Conservation (phyloP, 1,140 invertebrate genomes). For the Scylla paramamosain region DNA sequence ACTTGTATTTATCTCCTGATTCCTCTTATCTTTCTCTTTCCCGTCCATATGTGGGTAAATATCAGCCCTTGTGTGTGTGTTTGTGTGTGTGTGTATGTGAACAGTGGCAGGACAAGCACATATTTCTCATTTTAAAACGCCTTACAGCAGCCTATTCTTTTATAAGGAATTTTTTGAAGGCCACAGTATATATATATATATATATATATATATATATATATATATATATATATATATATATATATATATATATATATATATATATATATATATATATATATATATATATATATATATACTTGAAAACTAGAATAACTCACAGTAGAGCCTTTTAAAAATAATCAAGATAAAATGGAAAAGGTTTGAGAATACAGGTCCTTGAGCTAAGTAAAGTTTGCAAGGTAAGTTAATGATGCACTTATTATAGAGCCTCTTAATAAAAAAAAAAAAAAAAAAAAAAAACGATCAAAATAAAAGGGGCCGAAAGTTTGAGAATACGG, state of each 20-base stretch:
- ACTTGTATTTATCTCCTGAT: not conserved
- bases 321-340: not conserved
- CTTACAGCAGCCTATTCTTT: not conserved
- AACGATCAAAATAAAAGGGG: not conserved
- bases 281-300: not conserved
- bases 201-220: conserved; percentile 39
- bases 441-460: not conserved
- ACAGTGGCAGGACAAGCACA: not conserved
- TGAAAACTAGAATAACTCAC: not conserved
- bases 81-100: not conserved
- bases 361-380: no score
- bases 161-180: not conserved
- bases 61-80: not conserved
- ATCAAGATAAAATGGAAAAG: not conserved
- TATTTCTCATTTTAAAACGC: not conserved
- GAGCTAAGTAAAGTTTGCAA: no score
- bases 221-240: conserved; percentile 62
- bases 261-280: conserved; percentile 59
- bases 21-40: not conserved
- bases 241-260: conserved; percentile 59
- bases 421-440: not conserved
- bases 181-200: no score
- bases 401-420: no score
- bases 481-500: no score
- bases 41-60: not conserved